Percentiles rank a stretch among this genome's conserved stretches.
phyloP scores from a whole-genome alignment of 2,888 invertebrate genomes.

The Nomada flava region DNA sequence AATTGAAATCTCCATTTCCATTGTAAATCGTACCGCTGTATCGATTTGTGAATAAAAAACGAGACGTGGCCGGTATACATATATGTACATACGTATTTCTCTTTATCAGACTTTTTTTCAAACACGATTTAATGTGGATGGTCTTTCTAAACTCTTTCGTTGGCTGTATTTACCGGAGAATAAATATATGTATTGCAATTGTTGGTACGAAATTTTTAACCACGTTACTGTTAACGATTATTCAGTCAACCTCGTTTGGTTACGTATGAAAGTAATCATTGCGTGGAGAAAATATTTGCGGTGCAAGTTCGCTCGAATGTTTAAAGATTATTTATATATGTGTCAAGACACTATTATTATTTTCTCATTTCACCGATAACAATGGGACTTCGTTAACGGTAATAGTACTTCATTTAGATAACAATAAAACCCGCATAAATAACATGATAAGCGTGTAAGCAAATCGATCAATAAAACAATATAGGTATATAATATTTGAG shows the following conservation, averaged over 20 bases:
- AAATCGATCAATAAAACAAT: too few relatives aligned
- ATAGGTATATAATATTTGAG: too few relatives aligned
- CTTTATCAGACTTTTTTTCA: too few relatives aligned
- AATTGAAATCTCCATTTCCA: slow-evolving; percentile 40
- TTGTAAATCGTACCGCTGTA: slow-evolving; percentile 15
- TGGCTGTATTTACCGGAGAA: not conserved
- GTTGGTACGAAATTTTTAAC: not conserved
- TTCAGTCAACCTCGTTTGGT: too few relatives aligned
- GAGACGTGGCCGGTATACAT: not conserved
- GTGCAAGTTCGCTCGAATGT: too few relatives aligned
- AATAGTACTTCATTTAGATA: not conserved
- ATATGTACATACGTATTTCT: not conserved
- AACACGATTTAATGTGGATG: not conserved
- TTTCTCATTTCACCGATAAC: not conserved
- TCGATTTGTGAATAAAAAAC: slow-evolving; percentile 34
- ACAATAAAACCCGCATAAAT: not conserved
- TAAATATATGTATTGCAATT: not conserved
- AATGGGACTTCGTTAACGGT: not conserved
- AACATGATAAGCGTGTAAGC: too few relatives aligned
- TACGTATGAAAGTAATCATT: too few relatives aligned
- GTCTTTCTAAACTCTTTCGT: not conserved
- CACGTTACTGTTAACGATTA: too few relatives aligned
- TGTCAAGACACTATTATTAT: not conserved
- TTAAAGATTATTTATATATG: not conserved
- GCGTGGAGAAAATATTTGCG: too few relatives aligned